Base-by-base conservation (phyloP, 2,888 invertebrate genomes). In the Adela reaumurella region DNA sequence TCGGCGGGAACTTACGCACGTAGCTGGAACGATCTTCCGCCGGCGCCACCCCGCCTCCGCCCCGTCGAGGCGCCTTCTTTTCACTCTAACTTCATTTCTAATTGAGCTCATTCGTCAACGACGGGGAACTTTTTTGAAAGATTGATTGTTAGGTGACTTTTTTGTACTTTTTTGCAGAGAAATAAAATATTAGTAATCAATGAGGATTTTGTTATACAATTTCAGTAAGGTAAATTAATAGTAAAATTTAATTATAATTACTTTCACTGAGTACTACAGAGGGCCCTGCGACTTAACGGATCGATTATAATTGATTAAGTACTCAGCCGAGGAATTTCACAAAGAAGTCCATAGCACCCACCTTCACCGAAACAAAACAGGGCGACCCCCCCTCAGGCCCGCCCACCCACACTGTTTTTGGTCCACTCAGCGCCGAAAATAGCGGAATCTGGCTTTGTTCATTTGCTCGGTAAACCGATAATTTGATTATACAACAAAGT, bases 401-500 rank as follows among this genome's bases (percentile, higher is more conserved):
- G 55, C 65, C 64, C 66, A 14, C 35, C 11, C 35, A 8, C 11
- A 35, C 4, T 11, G 4, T 70, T 74, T 76, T 74, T 70, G 72
- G 69, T 69, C 70, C 67, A 35, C 35, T 59, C 63, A 61, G 60
- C 63, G 68, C 19, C 49, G 49, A 41, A 49, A 49, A 35, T 68
- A 68, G 68, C 68, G 68, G 74, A 74, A 78, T 76, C 74, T 73
- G 71, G 74, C 78, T 77, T 78, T 78, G 77, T 78, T 77, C 77
- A 77, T 77, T 77, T 77, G 70, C 71, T 76, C 68, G 72, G 76
- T 76, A 78, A 78, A 78, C 78, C 78, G 78, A 77, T 78, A 78
- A 78, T 77, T 78, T 77, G 73, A 77, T 78, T 78, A 78, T 74
- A 76, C 77, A 77, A 77, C 76, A 76, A 77, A 77, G 76, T 76